These are phyloP conservation scores for Caradrina kadenii DNA, from an alignment of 2,888 invertebrate species.

Conservation along the genomic window DNA sequence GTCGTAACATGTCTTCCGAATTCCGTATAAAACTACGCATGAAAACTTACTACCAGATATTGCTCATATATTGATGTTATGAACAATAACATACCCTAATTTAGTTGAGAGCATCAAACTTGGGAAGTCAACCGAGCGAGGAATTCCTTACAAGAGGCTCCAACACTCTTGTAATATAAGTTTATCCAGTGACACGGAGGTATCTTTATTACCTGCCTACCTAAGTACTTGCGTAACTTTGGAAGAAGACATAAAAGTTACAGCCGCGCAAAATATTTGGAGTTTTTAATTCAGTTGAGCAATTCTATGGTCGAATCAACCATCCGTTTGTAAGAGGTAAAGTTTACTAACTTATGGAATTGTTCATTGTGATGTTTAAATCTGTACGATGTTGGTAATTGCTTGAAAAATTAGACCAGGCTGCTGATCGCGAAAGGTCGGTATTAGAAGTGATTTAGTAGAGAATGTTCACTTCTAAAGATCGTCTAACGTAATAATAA, in stretches of 20 bases:
- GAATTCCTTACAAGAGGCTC: constrained; percentile 56
- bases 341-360: neutral
- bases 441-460: neutral
- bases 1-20: neutral
- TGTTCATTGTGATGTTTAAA: constrained; percentile 1
- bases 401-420: neutral
- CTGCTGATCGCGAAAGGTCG: no score
- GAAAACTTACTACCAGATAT: constrained; percentile 22
- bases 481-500: neutral
- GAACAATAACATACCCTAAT: constrained; percentile 49
- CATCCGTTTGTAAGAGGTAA: neutral
- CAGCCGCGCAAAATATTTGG: constrained; percentile 54
- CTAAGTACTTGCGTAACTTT: constrained; percentile 54
- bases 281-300: constrained; percentile 55
- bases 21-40: constrained; percentile 23
- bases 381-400: neutral
- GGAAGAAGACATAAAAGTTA: constrained; percentile 59
- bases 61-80: constrained; percentile 35
- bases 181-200: constrained; percentile 58
- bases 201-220: constrained; percentile 57
- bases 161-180: constrained; percentile 59
- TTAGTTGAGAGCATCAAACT: constrained; percentile 50
- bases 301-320: constrained; percentile 30
- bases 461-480: neutral
- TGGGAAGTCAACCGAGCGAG: constrained; percentile 29